Evolutionary conservation across 1,140 invertebrate genomes (phyloP).

Genomic region (Magallana angulata): DNA sequence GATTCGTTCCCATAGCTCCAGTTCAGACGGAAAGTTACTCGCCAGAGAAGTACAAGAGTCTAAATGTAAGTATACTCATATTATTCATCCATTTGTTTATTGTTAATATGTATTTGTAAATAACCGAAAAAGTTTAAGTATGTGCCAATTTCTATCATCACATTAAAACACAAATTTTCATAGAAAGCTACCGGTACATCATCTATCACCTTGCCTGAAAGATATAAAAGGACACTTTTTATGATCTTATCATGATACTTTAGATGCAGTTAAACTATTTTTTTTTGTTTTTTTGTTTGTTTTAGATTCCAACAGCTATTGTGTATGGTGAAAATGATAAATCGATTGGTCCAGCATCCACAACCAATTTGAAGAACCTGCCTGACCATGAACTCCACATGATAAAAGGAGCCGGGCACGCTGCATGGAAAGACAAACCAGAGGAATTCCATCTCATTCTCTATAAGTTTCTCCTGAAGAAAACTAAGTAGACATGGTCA

Average conservation of each 20-base stretch:
- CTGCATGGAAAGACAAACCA: not conserved
- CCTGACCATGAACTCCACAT: conserved; percentile 73
- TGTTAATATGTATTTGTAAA: too few species aligned
- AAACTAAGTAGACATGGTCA: not conserved
- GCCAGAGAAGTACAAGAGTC: conserved; percentile 60
- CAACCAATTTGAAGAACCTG: conserved; percentile 73
- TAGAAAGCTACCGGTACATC: too few species aligned
- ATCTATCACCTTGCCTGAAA: too few species aligned
- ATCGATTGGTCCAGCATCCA: conserved; percentile 72
- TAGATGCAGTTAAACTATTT: too few species aligned
- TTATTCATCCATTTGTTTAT: not conserved
- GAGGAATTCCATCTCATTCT: conserved; percentile 22
- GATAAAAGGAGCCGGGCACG: conserved; percentile 56
- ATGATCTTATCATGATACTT: too few species aligned
- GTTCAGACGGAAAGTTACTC: conserved; percentile 71
- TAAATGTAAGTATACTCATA: conserved; percentile 61
- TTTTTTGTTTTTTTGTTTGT: not conserved
- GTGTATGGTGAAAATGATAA: conserved; percentile 79
- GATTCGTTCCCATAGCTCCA: conserved; percentile 80
- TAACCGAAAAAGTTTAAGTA: too few species aligned
- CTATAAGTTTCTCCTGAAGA: not conserved
- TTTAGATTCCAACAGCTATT: conserved; percentile 79
- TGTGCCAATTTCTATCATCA: too few species aligned
- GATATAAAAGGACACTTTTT: too few species aligned
- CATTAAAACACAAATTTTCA: too few species aligned